phyloP scores from a whole-genome alignment of 2,797 vertebrate species.

The Aphelocoma californica region DNA sequence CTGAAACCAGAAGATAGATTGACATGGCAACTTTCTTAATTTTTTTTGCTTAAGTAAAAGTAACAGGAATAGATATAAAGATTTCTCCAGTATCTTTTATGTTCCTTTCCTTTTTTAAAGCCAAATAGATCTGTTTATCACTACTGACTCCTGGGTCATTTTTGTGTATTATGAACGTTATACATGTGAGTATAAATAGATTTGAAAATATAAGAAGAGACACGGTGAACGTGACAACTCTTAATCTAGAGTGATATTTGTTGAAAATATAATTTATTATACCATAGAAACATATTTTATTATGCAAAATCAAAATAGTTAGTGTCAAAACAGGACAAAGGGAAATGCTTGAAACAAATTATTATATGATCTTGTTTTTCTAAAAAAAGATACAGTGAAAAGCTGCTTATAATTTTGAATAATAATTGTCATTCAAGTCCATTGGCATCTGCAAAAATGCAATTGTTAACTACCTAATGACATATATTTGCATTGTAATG shows the following conservation, averaged over 20 bases:
- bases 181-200: background rate
- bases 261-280: background rate
- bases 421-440: conserved; percentile 54
- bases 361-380: conserved; percentile 36
- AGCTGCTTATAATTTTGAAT: conserved; percentile 45
- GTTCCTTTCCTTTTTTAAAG: background rate
- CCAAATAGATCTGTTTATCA: background rate
- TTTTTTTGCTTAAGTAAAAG: background rate
- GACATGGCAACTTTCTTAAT: background rate
- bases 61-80: background rate
- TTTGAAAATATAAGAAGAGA: background rate
- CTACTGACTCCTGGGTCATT: background rate
- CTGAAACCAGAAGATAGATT: background rate
- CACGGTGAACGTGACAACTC: background rate
- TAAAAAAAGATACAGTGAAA: conserved; percentile 38
- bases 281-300: background rate
- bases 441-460: conserved; percentile 61
- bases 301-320: conserved; percentile 1
- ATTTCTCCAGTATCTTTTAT: background rate
- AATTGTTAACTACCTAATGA: conserved; percentile 70
- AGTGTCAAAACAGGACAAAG: background rate
- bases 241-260: background rate
- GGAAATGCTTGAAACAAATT: conserved; percentile 40
- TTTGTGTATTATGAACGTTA: background rate
- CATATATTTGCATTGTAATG: conserved; percentile 74